Base-by-base conservation (phyloP, 2,888 invertebrate species). In the Adela reaumurella region DNA sequence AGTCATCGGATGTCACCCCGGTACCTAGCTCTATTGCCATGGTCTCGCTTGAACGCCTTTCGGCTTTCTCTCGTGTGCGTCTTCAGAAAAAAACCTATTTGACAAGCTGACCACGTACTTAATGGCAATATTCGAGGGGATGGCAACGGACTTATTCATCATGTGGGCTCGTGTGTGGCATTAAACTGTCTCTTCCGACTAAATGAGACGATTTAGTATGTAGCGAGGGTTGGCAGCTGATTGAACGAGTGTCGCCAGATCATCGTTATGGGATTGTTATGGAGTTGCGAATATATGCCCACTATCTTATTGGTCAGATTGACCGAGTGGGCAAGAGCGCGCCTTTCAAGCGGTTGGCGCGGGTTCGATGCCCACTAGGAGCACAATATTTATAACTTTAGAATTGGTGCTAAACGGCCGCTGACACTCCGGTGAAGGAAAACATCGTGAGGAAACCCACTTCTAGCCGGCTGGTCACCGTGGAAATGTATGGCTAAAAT, bases 41-140 rank as follows among this genome's bases (percentile, higher is more conserved):
- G 35, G 35, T 14, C 35, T 3, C 35, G 35, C 8, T 35, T 14
- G 11, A 14, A 14, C 35, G 35, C 35, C 35, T 35, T 35, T 35
- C 24, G 8, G 11, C n/a, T n/a, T n/a, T n/a, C n/a, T n/a, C n/a
- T n/a, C n/a, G n/a, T n/a, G n/a, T 14, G 11, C 3, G 14, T 35
- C 35, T 35, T 14, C 35, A 35, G 35, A 35, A 35, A 35, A n/a
- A n/a, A 35, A 35, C 11, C 35, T 35, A 35, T 35, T 35, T 35
- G 35, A 35, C 35, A 77, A 77, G 71, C 77, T 74, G 68, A 77
- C 76, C 77, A 78, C 77, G 77, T 78, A 76, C 70, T 74, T 77
- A 76, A 78, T 78, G 77, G 74, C 77, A 77, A 77, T 78, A 78
- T 77, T 78, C 72, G 76, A 73, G 65, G 70, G 65, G 73, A 35